These are phyloP conservation scores for Acleris sparsana DNA, from an alignment of 2,888 invertebrate genomes.

Conservation along the genomic window DNA sequence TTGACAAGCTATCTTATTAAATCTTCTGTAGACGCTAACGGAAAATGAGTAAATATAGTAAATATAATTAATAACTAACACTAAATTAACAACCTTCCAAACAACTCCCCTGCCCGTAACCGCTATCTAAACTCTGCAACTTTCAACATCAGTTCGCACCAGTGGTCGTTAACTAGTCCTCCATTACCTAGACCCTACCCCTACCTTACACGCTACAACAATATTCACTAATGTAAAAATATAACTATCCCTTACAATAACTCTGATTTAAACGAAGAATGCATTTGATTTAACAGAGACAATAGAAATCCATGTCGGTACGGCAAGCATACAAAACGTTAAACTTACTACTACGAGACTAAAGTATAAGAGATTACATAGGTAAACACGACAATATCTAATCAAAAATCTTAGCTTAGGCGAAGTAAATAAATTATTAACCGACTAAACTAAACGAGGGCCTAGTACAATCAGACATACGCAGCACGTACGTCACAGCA, in stretches of 20 bases:
- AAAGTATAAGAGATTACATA: conserved; percentile 41
- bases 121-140: conserved; percentile 81
- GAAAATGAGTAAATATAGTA: conserved; percentile 56
- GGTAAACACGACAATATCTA: conserved; percentile 35
- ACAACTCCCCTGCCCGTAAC: conserved; percentile 67
- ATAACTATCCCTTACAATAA: conserved; percentile 62
- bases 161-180: conserved; percentile 72
- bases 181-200: conserved; percentile 51
- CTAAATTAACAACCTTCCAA: conserved; percentile 76
- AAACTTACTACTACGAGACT: conserved; percentile 31
- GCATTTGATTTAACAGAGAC: conserved; percentile 17
- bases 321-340: conserved; percentile 39
- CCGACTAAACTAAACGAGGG: conserved; percentile 27
- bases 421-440: conserved; percentile 36
- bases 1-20: conserved; percentile 38
- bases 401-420: conserved; percentile 31
- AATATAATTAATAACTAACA: conserved; percentile 60
- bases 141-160: conserved; percentile 82
- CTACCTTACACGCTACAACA: conserved; percentile 58
- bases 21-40: conserved; percentile 52
- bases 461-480: conserved; percentile 27
- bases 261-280: conserved; percentile 40
- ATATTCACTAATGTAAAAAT: conserved; percentile 75
- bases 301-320: conserved; percentile 12
- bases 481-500: conserved; percentile 17